phyloP scores from a whole-genome alignment of 2,113 vertebrate species.

The Steatornis caripensis region DNA sequence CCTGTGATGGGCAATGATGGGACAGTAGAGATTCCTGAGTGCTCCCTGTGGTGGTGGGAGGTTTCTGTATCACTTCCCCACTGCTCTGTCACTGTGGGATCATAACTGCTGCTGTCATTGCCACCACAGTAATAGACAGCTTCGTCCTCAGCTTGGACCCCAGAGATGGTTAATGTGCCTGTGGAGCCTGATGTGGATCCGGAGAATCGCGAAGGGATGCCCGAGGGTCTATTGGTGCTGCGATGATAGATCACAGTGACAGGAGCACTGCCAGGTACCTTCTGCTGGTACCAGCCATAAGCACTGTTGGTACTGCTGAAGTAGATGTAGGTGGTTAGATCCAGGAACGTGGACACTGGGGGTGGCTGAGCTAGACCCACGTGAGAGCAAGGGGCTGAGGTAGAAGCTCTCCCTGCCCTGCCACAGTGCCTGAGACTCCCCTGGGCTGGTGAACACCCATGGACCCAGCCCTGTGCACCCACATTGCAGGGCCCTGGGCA shows the following conservation, averaged over 20 bases:
- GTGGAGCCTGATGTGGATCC: fast-evolving
- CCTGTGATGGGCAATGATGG: too few relatives aligned
- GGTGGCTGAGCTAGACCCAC: background rate
- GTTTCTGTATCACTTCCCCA: background rate
- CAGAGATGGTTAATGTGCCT: background rate
- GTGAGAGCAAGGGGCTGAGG: background rate
- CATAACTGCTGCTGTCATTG: background rate
- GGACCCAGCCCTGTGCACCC: background rate
- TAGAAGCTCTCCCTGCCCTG: background rate
- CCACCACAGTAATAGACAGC: background rate
- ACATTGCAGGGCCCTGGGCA: background rate
- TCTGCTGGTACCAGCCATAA: background rate
- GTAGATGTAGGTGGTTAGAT: background rate
- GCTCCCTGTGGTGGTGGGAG: background rate
- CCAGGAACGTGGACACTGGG: background rate
- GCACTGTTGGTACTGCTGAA: background rate
- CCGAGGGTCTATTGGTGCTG: fast-evolving
- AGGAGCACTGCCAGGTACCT: background rate
- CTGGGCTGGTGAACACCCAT: too few relatives aligned
- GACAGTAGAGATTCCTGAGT: background rate
- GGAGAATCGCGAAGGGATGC: background rate
- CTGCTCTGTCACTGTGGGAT: too few relatives aligned
- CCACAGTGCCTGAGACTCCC: background rate
- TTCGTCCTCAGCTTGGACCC: background rate
- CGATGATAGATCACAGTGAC: fast-evolving